Percentiles rank a stretch among this genome's conserved stretches.
Evolutionary conservation across 2,113 vertebrate genomes (phyloP).

Genomic region (Heliornis fulica): DNA sequence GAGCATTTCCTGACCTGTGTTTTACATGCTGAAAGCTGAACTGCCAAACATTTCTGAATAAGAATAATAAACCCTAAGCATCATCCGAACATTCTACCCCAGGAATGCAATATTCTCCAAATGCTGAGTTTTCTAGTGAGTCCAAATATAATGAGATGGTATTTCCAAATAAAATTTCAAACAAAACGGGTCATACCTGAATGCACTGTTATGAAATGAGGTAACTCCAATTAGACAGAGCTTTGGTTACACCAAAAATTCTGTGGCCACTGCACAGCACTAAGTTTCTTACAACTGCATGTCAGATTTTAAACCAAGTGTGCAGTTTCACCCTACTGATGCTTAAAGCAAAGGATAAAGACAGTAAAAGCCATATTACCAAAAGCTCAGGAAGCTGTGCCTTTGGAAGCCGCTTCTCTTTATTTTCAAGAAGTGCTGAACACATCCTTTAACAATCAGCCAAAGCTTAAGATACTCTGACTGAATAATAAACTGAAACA

Average conservation of each 20-base stretch:
- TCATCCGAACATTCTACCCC: background rate
- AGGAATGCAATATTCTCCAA: background rate
- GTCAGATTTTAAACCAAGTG: background rate
- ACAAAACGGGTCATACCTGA: background rate
- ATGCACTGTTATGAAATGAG: background rate
- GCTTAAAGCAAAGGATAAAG: background rate
- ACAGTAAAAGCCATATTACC: background rate
- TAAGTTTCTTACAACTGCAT: background rate
- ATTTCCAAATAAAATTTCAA: background rate
- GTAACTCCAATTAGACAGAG: background rate
- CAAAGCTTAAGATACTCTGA: background rate
- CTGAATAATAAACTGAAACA: background rate
- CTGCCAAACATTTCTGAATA: background rate
- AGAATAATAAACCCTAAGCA: background rate
- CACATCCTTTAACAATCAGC: background rate
- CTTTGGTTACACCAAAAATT: background rate
- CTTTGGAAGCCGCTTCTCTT: background rate
- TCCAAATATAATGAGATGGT: background rate
- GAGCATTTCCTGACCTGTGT: background rate
- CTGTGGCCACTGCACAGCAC: background rate
- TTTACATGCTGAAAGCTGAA: background rate
- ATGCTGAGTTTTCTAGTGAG: background rate
- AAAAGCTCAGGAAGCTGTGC: background rate
- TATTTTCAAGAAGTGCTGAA: background rate
- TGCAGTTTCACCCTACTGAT: background rate